These are phyloP conservation scores for Zootoca vivipara DNA, from an alignment of 2,113 vertebrate genomes.

Conservation along the genomic window DNA sequence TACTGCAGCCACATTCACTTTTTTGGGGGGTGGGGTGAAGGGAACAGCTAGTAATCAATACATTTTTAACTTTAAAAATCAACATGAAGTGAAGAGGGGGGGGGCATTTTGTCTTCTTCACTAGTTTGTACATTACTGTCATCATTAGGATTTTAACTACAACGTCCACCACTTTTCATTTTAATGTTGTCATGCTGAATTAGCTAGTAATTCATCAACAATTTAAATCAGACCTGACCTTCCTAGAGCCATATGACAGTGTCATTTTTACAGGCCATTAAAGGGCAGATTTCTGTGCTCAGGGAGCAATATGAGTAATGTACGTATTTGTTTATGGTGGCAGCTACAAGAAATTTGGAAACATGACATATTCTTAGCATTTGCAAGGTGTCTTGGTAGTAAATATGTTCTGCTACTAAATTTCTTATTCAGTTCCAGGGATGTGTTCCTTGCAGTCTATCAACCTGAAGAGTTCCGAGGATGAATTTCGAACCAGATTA, in stretches of 20 bases:
- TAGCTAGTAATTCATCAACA: constrained; percentile 75
- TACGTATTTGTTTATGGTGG: constrained; percentile 59
- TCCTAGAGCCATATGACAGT: constrained; percentile 70
- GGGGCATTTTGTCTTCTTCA: constrained; percentile 62
- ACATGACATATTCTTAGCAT: constrained; percentile 40
- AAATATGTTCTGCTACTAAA: constrained; percentile 23
- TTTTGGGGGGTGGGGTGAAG: background rate
- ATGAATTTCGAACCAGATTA: background rate
- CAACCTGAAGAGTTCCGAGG: background rate
- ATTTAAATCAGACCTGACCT: constrained; percentile 79
- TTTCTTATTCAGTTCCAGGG: constrained; percentile 27
- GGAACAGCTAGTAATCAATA: constrained; percentile 49
- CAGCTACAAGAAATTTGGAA: constrained; percentile 58
- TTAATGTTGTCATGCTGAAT: constrained; percentile 73
- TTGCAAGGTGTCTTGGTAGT: constrained; percentile 56
- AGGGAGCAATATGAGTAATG: constrained; percentile 53
- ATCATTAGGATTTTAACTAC: constrained; percentile 64
- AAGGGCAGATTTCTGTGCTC: constrained; percentile 68
- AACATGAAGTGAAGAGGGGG: constrained; percentile 50
- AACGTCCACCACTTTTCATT: constrained; percentile 54
- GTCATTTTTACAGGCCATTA: constrained; percentile 68
- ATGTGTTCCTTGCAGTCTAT: constrained; percentile 31
- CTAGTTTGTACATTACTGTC: constrained; percentile 62
- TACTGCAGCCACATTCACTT: constrained; percentile 23
- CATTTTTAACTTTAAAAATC: constrained; percentile 46